Percentiles rank a stretch among this genome's conserved stretches.
phyloP scores from a whole-genome alignment of 2,113 vertebrate species.

The Cyprinodon variegatus region DNA sequence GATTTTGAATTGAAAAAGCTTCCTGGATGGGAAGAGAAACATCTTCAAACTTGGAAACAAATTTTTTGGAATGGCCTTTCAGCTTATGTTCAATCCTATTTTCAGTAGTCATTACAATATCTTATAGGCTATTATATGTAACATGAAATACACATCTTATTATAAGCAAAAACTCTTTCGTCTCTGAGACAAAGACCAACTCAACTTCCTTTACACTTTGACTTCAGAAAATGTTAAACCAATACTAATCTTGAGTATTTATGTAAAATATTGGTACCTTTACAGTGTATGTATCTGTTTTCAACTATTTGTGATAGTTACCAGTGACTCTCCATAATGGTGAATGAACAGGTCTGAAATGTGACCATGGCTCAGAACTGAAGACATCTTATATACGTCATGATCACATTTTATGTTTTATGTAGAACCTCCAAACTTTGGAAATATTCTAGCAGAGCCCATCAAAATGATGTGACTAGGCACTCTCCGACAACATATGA shows the following conservation, averaged over 20 bases:
- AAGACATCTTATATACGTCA: conserved; percentile 49
- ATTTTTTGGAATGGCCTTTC: not conserved
- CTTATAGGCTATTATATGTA: not conserved
- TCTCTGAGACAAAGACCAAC: not conserved
- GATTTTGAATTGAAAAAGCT: too few species aligned
- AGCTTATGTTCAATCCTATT: not conserved
- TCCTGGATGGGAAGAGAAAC: too few species aligned
- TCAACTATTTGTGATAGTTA: not conserved
- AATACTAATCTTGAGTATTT: too few species aligned
- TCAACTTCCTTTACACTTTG: not conserved
- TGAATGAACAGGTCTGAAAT: conserved; percentile 40
- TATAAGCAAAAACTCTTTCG: not conserved
- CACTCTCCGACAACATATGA: conserved; percentile 25
- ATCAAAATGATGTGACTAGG: conserved; percentile 6
- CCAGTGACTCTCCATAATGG: conserved; percentile 20
- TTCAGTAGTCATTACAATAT: not conserved
- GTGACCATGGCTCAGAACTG: conserved; percentile 15
- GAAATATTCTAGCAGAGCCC: conserved; percentile 7
- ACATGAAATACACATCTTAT: not conserved
- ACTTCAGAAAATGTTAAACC: not conserved
- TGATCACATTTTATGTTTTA: conserved; percentile 47
- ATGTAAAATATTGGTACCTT: not conserved
- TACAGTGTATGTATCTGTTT: not conserved
- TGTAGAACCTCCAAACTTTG: conserved; percentile 24
- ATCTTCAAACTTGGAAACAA: too few species aligned